Conservation (phyloP, 2,113 vertebrate genomes). For the Hepsetus odoe region DNA sequence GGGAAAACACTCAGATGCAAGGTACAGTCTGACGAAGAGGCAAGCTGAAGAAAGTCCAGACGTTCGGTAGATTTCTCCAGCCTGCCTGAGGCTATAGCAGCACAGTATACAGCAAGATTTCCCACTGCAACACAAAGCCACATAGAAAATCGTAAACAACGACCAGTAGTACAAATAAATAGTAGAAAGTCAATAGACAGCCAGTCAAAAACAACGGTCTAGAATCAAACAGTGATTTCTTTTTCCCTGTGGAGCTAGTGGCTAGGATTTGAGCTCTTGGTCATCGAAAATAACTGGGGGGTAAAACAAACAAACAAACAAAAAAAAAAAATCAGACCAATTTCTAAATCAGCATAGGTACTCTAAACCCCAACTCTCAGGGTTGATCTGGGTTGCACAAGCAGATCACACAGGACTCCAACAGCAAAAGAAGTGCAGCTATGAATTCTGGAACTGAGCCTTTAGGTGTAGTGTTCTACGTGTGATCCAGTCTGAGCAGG, state of each 20-base stretch:
- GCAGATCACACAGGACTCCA: constrained; percentile 21
- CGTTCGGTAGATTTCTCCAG: constrained; percentile 56
- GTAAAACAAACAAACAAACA: not conserved
- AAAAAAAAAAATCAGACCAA: not conserved
- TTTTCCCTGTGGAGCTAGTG: constrained; percentile 68
- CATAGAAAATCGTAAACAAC: constrained; percentile 36
- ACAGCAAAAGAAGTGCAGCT: not conserved
- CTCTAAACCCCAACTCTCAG: constrained; percentile 21
- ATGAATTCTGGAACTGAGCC: not conserved
- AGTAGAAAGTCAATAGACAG: constrained; percentile 5
- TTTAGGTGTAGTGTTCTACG: not conserved
- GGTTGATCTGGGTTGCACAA: not conserved
- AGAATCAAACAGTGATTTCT: constrained; percentile 20
- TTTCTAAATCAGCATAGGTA: not conserved
- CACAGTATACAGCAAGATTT: constrained; percentile 58
- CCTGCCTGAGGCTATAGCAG: constrained; percentile 70
- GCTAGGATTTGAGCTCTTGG: constrained; percentile 73
- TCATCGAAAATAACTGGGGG: constrained; percentile 57
- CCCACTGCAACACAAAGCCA: constrained; percentile 40
- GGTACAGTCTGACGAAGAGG: constrained; percentile 65
- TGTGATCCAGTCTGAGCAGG: constrained; percentile 18
- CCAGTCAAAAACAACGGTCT: not conserved
- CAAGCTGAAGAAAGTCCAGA: constrained; percentile 43
- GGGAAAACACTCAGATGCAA: constrained; percentile 60
- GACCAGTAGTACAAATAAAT: constrained; percentile 44